A percentile compares a stretch with the other conserved stretches of the same genome.
phyloP scores from a whole-genome alignment of 2,113 vertebrate genomes.

The Alaudala cheleensis region DNA sequence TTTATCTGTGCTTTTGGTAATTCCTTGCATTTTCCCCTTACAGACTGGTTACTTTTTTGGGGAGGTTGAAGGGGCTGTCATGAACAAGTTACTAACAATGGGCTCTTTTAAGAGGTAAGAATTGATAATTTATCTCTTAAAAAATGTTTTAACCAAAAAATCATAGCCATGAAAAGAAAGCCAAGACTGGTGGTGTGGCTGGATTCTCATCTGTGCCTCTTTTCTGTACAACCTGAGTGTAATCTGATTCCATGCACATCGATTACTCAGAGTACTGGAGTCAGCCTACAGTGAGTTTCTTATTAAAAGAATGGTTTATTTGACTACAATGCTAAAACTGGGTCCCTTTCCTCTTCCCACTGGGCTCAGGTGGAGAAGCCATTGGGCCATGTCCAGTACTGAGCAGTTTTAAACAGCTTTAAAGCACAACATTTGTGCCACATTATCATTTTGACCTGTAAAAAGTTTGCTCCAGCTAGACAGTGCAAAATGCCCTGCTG shows the following conservation, averaged over 20 bases:
- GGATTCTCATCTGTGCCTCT: not conserved
- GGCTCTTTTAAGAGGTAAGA: conserved; percentile 97
- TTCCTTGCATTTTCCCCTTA: conserved; percentile 52
- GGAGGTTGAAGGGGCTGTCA: conserved; percentile 94
- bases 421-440: not conserved
- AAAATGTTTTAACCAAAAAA: not conserved
- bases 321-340: not conserved
- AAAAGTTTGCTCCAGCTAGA: not conserved
- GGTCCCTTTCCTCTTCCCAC: not conserved
- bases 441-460: not conserved
- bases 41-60: conserved; percentile 98
- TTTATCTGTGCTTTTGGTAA: conserved; percentile 4
- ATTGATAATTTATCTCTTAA: not conserved
- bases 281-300: not conserved
- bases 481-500: not conserved
- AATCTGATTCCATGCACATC: not conserved
- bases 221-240: not conserved
- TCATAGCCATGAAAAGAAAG: not conserved
- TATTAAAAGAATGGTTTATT: conserved; percentile 3
- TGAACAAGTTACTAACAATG: conserved; percentile 96
- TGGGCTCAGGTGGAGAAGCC: not conserved
- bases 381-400: not conserved
- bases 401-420: not conserved
- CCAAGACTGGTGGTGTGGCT: not conserved
- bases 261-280: not conserved